Conservation (phyloP, 1,140 invertebrate species). For the Pissodes strobi region DNA sequence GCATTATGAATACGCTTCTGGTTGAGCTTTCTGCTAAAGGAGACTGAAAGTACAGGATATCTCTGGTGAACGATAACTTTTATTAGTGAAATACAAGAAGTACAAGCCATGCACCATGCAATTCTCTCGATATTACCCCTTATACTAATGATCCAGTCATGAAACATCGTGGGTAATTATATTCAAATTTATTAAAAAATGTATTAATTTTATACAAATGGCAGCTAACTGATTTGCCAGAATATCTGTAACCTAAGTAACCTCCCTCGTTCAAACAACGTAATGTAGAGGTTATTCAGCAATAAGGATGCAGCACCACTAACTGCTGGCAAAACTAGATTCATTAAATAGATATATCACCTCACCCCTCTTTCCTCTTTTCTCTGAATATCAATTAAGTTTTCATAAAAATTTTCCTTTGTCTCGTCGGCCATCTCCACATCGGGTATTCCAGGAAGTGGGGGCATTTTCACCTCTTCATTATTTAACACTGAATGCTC, state of each 20-base stretch:
- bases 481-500: conserved; percentile 33
- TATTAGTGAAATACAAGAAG: background rate
- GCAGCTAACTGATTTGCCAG: no score
- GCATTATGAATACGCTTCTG: conserved; percentile 74
- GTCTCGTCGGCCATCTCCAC: conserved; percentile 18
- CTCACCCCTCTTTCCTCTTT: conserved; percentile 14
- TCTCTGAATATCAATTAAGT: conserved; percentile 35
- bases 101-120: no score
- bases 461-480: conserved; percentile 14
- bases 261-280: no score
- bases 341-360: background rate
- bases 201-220: no score
- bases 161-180: no score
- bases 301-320: background rate
- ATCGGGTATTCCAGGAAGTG: conserved; percentile 15
- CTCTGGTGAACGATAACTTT: background rate
- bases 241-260: no score
- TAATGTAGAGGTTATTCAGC: background rate
- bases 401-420: conserved; percentile 37
- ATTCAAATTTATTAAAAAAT: no score
- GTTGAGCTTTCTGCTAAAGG: conserved; percentile 37
- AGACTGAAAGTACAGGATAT: background rate
- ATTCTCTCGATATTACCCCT: no score
- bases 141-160: background rate
- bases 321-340: background rate